phyloP scores from a whole-genome alignment of 2,888 invertebrate species.

The Scaeva pyrastri region DNA sequence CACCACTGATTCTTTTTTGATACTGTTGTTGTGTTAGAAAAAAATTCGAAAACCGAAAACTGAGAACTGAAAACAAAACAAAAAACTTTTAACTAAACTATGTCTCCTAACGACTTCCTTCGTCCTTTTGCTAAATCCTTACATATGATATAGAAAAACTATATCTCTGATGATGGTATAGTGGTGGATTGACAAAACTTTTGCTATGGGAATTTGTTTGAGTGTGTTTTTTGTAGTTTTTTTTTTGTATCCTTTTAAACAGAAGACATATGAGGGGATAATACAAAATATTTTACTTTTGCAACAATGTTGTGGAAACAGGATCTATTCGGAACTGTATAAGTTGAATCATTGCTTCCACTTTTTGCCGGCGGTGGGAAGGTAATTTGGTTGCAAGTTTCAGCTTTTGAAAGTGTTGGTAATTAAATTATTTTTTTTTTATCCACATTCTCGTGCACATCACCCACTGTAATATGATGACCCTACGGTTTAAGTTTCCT shows the following conservation, averaged over 20 bases:
- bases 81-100: slow-evolving; percentile 23
- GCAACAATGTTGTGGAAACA: slow-evolving; percentile 7
- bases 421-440: slow-evolving; percentile 41
- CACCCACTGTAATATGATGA: too few relatives aligned
- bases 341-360: slow-evolving; percentile 10
- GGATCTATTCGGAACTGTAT: not conserved
- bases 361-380: slow-evolving; percentile 8
- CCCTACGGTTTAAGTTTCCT: not conserved
- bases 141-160: not conserved
- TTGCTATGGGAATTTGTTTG: slow-evolving; percentile 2
- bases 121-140: not conserved
- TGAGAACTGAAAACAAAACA: not conserved
- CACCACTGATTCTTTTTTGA: slow-evolving; percentile 45
- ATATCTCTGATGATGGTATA: slow-evolving; percentile 4
- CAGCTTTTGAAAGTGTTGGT: slow-evolving; percentile 20
- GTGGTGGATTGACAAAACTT: slow-evolving; percentile 23
- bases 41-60: not conserved
- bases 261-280: not conserved
- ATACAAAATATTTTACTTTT: slow-evolving; percentile 31
- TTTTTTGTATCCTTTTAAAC: not conserved
- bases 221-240: too few relatives aligned
- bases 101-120: slow-evolving; percentile 31
- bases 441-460: not conserved
- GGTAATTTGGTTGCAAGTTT: slow-evolving; percentile 1
- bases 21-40: slow-evolving; percentile 24